A percentile compares a stretch with the other conserved stretches of the same genome.
Evolutionary conservation across 2,888 invertebrate species (phyloP).

Genomic region (Petrolisthes cinctipes): DNA sequence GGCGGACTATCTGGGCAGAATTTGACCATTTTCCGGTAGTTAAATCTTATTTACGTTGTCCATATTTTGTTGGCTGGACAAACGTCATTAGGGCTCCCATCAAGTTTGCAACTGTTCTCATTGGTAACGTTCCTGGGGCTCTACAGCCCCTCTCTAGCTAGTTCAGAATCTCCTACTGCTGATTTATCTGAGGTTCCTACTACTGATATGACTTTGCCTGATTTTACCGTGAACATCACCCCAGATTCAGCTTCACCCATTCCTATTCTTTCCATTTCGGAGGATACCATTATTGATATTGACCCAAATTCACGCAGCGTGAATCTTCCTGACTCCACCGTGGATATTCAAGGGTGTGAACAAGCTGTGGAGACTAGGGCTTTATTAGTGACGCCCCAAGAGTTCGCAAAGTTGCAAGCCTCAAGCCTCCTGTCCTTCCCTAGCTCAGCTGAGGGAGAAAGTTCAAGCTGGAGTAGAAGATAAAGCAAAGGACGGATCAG

Average conservation of each 20-base stretch:
- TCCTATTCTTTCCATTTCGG: too few species aligned
- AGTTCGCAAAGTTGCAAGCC: constrained; percentile 8
- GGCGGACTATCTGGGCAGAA: background rate
- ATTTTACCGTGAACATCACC: too few species aligned
- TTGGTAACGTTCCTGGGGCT: constrained; percentile 7
- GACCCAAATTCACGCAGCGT: too few species aligned
- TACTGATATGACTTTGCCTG: too few species aligned
- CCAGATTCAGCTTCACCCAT: too few species aligned
- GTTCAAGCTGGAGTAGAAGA: background rate
- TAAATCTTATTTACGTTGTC: constrained; percentile 3
- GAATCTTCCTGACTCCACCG: too few species aligned
- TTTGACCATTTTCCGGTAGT: constrained; percentile 16
- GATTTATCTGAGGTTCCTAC: too few species aligned
- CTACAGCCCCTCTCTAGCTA: too few species aligned
- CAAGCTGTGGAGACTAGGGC: background rate
- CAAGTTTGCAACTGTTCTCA: constrained; percentile 4
- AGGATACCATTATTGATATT: too few species aligned
- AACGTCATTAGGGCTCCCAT: background rate
- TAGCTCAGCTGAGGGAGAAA: background rate
- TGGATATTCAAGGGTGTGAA: too few species aligned
- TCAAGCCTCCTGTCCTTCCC: constrained; percentile 2
- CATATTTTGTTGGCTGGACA: constrained; percentile 21
- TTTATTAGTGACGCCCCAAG: background rate
- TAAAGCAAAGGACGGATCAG: background rate
- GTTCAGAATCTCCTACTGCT: too few species aligned